Base-by-base conservation (phyloP, 2,797 vertebrate genomes). In the Enteromius mattozi region DNA sequence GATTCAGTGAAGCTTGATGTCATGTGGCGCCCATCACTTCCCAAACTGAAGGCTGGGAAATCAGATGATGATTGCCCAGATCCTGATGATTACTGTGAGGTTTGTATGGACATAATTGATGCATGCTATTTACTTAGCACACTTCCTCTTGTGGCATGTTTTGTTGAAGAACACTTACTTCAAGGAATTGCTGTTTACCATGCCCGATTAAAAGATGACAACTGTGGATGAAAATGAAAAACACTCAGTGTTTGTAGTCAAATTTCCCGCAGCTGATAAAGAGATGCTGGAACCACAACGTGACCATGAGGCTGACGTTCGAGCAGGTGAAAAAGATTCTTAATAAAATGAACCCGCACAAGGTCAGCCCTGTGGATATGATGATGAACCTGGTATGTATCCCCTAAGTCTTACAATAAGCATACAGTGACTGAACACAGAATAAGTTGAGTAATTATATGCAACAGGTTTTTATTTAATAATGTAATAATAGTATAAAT, bases 361-460 rank as follows among this genome's bases (percentile, higher is more conserved):
- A 94, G 94, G 94, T 95, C 83, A 96, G 94, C 91, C 94, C 95
- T 0, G 94, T 96, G 81, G 94, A 96, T 89, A 95, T 95, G 94
- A 95, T 94, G 94, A 96, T 95, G 94, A 96, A 94, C 86, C 90
- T 95, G 95, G 95, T 96, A 92, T 92, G 83, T 72, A 49, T 40
- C 24, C 59, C 21, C 37, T 33, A 63, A 66, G 49, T 45, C 17
- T 69, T 35, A 21, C 17, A 45, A 70, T 8, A 45, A 70, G 40
- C 4, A 42, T 6, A 45, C 12, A 70, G 9, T 37, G 54, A 56
- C 21, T 56, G 1, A 3, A 21, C 51, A 54, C 51, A 54, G 51
- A 51, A n/a, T n/a, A n/a, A 56, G 21, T 54, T 21, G 51, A 54
- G 51, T 21, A 19, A 54, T 54, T 54, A 54, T 54, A 51, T 54